Evolutionary conservation across 1,140 invertebrate species (phyloP), one percentile per base, ranked within the genome.

Genomic region (Octopus sinensis): DNA sequence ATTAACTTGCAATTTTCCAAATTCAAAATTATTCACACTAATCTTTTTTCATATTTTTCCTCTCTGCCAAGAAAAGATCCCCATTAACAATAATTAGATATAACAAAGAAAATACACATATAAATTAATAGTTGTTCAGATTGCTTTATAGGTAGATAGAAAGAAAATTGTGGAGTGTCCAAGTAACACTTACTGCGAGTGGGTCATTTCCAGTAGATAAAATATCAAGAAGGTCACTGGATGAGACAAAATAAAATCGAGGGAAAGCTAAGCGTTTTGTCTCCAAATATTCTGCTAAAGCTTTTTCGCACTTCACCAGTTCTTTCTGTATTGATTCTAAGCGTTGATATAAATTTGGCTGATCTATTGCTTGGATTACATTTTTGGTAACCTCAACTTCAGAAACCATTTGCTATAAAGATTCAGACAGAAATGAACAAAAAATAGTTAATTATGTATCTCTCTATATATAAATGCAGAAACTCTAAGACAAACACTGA

Each of bases 241-340:
- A 96, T 43, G 96, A 97, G 4, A 98, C 95, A 90, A 98, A 98
- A 90, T 98, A 98, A 91, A 98, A 98, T 43, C 87, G 80, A 23
- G 97, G 96, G 91, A 98, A 98, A 6, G 96, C 95, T 56, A 97
- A 92, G 86, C 97, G 92, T 91, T 98, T 98, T 1, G 96, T 97
- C 93, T 98, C 96, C 84, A 98, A 92, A 91, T 98, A 98, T 89
- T 97, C 95, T 54, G 96, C 96, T 81, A 98, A 91, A 52, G 96
- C 96, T 91, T 98, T 98, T 91, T 98, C 96, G 90, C 96, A 98
- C 30, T 97, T 91, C 0, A 94, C 94, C 79, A 98, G 91, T 88
- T 95, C 94, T 82, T 94, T 94, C 88, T 97, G 96, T 76, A 98
- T 90, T 81, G 92, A 88, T 87, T 97, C 96, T 23, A 98, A 91